Evolutionary conservation across 1,140 invertebrate genomes (phyloP), one percentile per base, ranked within the genome.

Genomic region (Pseudoatta argentina): DNA sequence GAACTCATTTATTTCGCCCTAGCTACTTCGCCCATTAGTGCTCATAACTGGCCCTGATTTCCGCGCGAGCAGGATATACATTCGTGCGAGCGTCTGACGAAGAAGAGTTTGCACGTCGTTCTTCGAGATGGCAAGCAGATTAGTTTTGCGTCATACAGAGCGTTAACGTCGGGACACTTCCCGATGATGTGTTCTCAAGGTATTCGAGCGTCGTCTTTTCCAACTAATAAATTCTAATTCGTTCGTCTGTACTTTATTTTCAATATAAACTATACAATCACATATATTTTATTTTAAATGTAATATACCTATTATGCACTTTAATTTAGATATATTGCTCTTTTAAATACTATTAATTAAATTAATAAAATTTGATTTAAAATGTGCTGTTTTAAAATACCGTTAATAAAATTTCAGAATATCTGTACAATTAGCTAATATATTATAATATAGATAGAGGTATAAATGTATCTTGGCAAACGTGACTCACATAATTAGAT

Each of bases 1-100:
- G 39, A 83, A 83, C 69, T 83, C 79, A 78, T 78, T 85, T 78
- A 78, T 85, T 78, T 78, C 48, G 21, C 7, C 73, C 73, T 75
- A 53, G 44, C 61, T 77, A 59, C 73, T 79, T 21, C 48, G 51
- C 48, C 24, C 30, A 85, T 85, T 76, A 85, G 61, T 21, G 73
- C 53, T 83, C 69, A 64, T 85, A 85, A 85, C 83, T 64, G 48
- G n/a, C 21, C 61, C 30, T 79, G 59, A 76, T 79, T 85, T 53
- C 48, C 18, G 48, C 81, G 18, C 72, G 18, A 78, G 24, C 59
- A 1, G 27, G 18, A 82, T 61, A 27, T 34, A 34, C 3, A 34
- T 16, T 12, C n/a, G 44, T 14, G 39, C 59, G n/a, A 27, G 61
- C 27, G 18, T 39, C 30, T 59, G 21, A 21, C 21, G 53, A 5